Conservation (phyloP, 2,888 invertebrate species). For the Drosophila ezoana region DNA sequence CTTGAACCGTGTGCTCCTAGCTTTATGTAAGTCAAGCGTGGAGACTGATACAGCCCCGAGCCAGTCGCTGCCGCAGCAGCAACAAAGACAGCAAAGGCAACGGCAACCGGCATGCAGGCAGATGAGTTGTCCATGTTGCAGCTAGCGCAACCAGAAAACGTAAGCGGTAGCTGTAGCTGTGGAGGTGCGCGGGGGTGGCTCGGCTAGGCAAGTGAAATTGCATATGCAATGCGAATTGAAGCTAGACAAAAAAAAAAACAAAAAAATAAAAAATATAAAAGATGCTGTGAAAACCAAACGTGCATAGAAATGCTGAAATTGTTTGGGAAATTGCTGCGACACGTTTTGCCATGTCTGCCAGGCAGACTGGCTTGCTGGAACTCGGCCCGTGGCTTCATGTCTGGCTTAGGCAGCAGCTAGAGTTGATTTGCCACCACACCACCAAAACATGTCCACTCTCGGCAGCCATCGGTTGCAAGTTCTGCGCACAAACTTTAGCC, state of each 20-base stretch:
- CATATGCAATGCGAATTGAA: conserved; percentile 68
- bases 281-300: conserved; percentile 60
- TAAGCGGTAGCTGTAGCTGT: conserved; percentile 12
- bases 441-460: conserved; percentile 38
- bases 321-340: conserved; percentile 76
- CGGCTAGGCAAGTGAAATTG: conserved; percentile 62
- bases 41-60: conserved; percentile 52
- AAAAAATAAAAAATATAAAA: conserved; percentile 26
- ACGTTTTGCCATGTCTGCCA: conserved; percentile 67
- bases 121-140: conserved; percentile 67
- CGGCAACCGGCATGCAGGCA: conserved; percentile 53
- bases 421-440: conserved; percentile 43
- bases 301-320: conserved; percentile 69
- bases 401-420: conserved; percentile 29
- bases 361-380: conserved; percentile 15
- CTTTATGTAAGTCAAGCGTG: conserved; percentile 79
- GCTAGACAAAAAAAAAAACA: conserved; percentile 52
- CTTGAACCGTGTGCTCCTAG: conserved; percentile 62
- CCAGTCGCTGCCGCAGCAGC: conserved; percentile 14
- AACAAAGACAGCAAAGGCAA: conserved; percentile 19
- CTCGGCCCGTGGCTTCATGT: conserved; percentile 26
- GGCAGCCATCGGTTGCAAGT: conserved; percentile 37
- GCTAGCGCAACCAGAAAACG: conserved; percentile 39
- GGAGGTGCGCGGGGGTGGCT: conserved; percentile 10
- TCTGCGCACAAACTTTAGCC: conserved; percentile 74